phyloP scores from a whole-genome alignment of 2,797 vertebrate genomes.

The Danio jaintianensis region DNA sequence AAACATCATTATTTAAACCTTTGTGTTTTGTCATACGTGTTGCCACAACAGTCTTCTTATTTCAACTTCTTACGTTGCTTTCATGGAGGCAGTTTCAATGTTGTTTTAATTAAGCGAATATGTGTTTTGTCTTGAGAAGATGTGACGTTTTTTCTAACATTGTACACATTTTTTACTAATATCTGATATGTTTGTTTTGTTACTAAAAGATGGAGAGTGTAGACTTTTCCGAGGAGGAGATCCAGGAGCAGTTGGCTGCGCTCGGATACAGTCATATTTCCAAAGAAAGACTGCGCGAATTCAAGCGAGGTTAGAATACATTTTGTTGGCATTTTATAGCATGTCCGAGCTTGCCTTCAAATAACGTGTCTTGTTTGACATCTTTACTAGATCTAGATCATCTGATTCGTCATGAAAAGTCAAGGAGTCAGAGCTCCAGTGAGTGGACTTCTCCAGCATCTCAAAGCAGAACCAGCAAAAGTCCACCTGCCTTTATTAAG shows the following conservation, averaged over 20 bases:
- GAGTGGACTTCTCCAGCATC: constrained; percentile 52
- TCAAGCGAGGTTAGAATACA: constrained; percentile 74
- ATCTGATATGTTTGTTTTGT: neutral
- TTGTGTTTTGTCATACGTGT: neutral
- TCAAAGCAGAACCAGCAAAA: constrained; percentile 40
- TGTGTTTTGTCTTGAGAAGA: neutral
- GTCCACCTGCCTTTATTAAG: constrained; percentile 73
- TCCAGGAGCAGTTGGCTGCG: constrained; percentile 72
- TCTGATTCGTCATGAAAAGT: constrained; percentile 72
- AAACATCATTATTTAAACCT: neutral
- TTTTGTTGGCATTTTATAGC: neutral
- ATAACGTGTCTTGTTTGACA: neutral
- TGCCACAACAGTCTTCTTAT: neutral
- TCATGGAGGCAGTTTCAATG: neutral
- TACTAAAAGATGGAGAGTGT: constrained; percentile 71
- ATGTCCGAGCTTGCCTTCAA: neutral
- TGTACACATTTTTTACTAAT: neutral
- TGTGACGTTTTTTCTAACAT: neutral
- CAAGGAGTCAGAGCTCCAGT: constrained; percentile 59
- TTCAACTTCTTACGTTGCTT: neutral
- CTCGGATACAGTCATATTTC: constrained; percentile 79
- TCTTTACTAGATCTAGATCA: constrained; percentile 74
- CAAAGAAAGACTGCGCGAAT: constrained; percentile 71
- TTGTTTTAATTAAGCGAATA: neutral
- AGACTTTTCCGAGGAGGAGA: constrained; percentile 81